These are phyloP conservation scores for Podarcis raffonei DNA, from an alignment of 2,113 vertebrate species.

Conservation along the genomic window DNA sequence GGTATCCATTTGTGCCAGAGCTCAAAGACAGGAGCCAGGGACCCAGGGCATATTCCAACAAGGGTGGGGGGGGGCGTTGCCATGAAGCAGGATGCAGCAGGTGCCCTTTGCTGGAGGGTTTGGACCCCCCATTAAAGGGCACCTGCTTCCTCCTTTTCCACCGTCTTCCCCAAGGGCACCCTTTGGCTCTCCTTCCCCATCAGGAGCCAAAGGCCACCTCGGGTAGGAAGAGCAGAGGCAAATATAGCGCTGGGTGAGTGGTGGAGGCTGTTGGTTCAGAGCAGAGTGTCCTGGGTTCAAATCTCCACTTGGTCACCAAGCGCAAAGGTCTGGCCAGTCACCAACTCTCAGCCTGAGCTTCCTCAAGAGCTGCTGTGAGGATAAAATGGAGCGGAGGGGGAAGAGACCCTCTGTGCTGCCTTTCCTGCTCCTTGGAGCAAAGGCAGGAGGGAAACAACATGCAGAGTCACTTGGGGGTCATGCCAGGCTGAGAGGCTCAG, in stretches of 20 bases:
- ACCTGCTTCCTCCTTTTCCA: neutral
- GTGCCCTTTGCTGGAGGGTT: no score
- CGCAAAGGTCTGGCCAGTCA: neutral
- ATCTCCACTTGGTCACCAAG: neutral
- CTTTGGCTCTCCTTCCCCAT: neutral
- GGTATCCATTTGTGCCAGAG: neutral
- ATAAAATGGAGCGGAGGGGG: neutral
- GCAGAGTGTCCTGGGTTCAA: neutral
- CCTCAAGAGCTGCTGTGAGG: neutral
- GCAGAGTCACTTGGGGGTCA: no score
- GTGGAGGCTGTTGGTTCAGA: no score
- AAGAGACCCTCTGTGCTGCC: neutral
- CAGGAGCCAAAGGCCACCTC: neutral
- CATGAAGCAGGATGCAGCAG: no score
- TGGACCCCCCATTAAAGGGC: neutral
- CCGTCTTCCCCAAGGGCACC: neutral
- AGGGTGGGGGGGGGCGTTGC: no score
- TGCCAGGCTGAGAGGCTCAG: no score
- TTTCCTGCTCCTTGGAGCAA: neutral
- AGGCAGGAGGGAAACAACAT: no score
- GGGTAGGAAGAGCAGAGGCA: neutral
- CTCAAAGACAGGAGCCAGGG: neutral
- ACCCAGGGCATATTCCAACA: no score
- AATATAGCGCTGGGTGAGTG: neutral
- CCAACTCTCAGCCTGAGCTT: neutral